Percentiles rank a stretch among this genome's conserved stretches.
Evolutionary conservation across 1,140 invertebrate genomes (phyloP).

Genomic region (Anastatus disparis): DNA sequence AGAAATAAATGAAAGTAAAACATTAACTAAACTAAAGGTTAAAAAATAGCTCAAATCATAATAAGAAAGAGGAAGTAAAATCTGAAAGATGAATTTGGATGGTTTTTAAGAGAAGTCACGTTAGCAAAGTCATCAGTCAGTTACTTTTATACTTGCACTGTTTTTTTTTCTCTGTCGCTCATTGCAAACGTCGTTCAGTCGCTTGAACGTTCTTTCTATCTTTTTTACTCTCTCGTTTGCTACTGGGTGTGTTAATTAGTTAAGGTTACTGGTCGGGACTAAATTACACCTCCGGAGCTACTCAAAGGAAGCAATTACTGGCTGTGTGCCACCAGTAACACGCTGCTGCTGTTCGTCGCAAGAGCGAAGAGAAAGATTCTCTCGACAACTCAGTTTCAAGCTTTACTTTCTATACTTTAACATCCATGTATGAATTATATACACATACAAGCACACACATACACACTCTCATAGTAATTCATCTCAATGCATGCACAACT

Average conservation of each 20-base stretch:
- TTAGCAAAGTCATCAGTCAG: conserved; percentile 10
- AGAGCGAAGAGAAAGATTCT: conserved; percentile 58
- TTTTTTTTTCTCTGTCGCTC: conserved; percentile 42
- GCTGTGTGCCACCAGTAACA: conserved; percentile 58
- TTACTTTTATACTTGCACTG: too few species aligned
- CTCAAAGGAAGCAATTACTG: conserved; percentile 69
- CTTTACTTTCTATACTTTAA: too few species aligned
- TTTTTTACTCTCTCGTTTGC: conserved; percentile 53
- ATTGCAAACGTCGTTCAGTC: conserved; percentile 56
- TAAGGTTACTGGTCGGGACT: conserved; percentile 67
- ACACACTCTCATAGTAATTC: too few species aligned
- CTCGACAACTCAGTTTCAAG: too few species aligned
- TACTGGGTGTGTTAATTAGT: conserved; percentile 67
- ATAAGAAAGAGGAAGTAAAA: conserved; percentile 2
- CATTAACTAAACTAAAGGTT: too few species aligned
- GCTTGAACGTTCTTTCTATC: too few species aligned
- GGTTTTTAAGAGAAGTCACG: not conserved
- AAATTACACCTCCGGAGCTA: conserved; percentile 68
- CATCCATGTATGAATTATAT: too few species aligned
- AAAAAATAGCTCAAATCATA: too few species aligned
- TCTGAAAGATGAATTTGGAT: not conserved
- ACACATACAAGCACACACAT: too few species aligned
- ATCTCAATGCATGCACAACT: conserved; percentile 49
- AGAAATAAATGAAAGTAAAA: not conserved
- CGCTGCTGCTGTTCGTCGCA: too few species aligned